These are phyloP conservation scores for Dryas iulia DNA, from an alignment of 1,140 invertebrate species.

Conservation along the genomic window DNA sequence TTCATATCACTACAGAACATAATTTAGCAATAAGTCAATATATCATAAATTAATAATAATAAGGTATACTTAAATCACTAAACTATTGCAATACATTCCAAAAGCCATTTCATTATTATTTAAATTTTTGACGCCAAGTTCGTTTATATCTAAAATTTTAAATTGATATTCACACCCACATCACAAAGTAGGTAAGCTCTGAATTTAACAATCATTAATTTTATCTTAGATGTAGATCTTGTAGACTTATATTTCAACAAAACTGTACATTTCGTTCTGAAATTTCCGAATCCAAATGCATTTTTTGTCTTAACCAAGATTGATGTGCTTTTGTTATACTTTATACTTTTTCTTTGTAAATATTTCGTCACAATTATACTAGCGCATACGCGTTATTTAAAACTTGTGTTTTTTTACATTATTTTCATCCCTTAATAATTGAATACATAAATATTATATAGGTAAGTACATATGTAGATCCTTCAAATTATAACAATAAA, in stretches of 20 bases:
- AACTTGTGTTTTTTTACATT: constrained; percentile 14
- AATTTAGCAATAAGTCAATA: constrained; percentile 22
- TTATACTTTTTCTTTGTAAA: constrained; percentile 76
- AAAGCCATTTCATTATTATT: constrained; percentile 17
- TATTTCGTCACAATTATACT: constrained; percentile 74
- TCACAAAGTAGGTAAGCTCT: constrained; percentile 41
- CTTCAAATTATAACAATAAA: too few species aligned
- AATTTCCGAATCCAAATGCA: constrained; percentile 44
- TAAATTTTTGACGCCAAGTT: constrained; percentile 5
- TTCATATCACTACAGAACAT: constrained; percentile 30
- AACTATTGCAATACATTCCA: constrained; percentile 21
- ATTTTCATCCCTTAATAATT: neutral
- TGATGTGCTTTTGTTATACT: constrained; percentile 75
- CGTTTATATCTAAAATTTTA: neutral
- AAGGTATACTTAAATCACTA: constrained; percentile 10
- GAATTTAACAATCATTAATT: constrained; percentile 31
- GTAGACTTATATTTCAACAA: constrained; percentile 25
- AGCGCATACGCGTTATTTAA: constrained; percentile 60
- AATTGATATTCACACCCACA: neutral
- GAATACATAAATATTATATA: neutral
- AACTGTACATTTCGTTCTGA: constrained; percentile 24
- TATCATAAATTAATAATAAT: constrained; percentile 18
- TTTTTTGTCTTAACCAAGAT: constrained; percentile 60
- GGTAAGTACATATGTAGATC: too few species aligned
- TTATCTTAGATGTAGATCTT: constrained; percentile 25